Evolutionary conservation across 2,888 invertebrate genomes (phyloP).

Genomic region (Oeneis ivallda): DNA sequence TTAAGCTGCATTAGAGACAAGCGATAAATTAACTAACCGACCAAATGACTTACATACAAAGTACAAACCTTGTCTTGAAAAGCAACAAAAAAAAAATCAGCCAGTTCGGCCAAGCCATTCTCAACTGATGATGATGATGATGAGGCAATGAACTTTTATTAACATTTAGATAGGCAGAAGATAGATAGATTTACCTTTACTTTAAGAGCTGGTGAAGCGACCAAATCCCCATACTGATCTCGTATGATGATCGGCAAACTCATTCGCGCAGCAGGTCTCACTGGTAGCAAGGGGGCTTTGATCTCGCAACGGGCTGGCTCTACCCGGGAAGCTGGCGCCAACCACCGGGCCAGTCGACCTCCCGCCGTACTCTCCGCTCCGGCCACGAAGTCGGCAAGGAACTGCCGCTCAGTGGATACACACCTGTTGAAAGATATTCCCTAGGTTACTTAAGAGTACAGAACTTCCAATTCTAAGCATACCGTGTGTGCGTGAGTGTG

Average conservation of each 20-base stretch:
- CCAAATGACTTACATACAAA: too few species aligned
- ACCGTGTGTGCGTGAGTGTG: too few species aligned
- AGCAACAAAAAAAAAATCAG: too few species aligned
- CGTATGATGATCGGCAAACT: conserved; percentile 87
- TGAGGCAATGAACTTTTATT: too few species aligned
- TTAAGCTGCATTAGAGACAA: too few species aligned
- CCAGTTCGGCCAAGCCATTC: too few species aligned
- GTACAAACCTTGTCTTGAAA: too few species aligned
- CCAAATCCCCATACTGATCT: conserved; percentile 96
- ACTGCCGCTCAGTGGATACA: conserved; percentile 94
- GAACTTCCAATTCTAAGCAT: too few species aligned
- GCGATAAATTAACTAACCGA: too few species aligned
- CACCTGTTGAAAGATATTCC: conserved; percentile 79
- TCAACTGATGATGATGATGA: too few species aligned
- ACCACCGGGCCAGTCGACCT: conserved; percentile 95
- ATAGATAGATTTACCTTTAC: conserved; percentile 73
- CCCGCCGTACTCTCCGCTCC: conserved; percentile 93
- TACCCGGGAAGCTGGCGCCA: conserved; percentile 95
- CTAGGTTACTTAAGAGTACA: not conserved
- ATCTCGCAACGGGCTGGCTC: conserved; percentile 94
- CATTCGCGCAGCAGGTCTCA: conserved; percentile 82
- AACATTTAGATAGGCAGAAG: not conserved
- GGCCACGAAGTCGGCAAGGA: conserved; percentile 95
- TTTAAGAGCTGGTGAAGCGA: conserved; percentile 91
- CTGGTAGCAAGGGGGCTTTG: conserved; percentile 86